Base-by-base conservation (phyloP, 1,140 invertebrate species). In the Procambarus virginalis region DNA sequence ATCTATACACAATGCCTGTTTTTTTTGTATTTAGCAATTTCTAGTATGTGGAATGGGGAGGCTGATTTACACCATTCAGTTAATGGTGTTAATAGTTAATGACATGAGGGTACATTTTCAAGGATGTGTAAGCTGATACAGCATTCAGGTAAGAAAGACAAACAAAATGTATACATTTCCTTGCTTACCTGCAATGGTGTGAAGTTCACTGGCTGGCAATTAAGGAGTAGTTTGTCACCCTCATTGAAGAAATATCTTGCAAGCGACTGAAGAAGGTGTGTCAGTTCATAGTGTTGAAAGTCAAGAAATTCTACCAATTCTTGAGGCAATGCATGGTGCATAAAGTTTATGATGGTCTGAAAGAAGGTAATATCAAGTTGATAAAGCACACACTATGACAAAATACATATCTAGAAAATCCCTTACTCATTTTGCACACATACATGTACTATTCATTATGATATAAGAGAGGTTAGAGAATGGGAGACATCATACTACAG, bases 201-300 rank as follows among this genome's bases (percentile, higher is more conserved):
- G 89, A 97, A 96, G 55, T 94, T 95, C 93, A 92, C 70, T 22
- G 90, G 78, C 45, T 92, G 55, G 10, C 64, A 88, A 51, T 90
- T 84, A 46, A 3, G 20, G 20, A 93, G 77, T 46, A 97, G 93
- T 48, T 94, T 94, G 92, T 97, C 96, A 2, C 96, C 96, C 93
- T 96, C 95, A 55, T 95, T 94, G 93, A 95, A 97, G 92, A 97
- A 96, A 84, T 96, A 95, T 78, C 96, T 94, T 1, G 97, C 96
- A 93, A 98, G 94, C 93, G 96, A 96, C 95, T 97, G 96, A 6
- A 98, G 93, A 76, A 98, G 93, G 94, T 96, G 97, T 89, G 96
- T 96, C 92, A 97, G 97, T 93, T 98, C 97, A 94, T 97, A 98
- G 76, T 96, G 93, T 92, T 97, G 96, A 79, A 98, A 96, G 92